phyloP scores from a whole-genome alignment of 2,113 vertebrate species.

The Lanius ludovicianus region DNA sequence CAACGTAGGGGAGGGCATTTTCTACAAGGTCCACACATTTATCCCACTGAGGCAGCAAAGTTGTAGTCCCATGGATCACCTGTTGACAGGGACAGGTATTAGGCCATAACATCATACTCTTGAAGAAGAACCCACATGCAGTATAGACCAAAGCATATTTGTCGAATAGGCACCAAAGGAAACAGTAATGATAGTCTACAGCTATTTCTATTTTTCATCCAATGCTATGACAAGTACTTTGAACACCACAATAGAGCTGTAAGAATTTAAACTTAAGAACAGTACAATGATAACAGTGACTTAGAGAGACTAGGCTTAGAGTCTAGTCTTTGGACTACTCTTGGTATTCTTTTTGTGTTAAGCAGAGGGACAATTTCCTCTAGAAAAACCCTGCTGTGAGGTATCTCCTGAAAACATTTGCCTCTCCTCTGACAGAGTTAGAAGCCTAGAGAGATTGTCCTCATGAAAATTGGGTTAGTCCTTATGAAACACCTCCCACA shows the following conservation, averaged over 20 bases:
- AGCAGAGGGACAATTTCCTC: neutral
- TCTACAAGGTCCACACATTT: conserved; percentile 95
- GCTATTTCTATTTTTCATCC: neutral
- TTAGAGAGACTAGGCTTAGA: neutral
- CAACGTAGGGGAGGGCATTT: conserved; percentile 85
- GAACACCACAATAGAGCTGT: neutral
- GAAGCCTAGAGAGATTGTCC: neutral
- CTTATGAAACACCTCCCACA: neutral
- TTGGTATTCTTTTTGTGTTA: neutral
- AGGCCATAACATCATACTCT: neutral
- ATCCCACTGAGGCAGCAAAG: conserved; percentile 92
- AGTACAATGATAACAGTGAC: neutral
- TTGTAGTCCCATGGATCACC: conserved; percentile 91
- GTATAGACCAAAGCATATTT: neutral
- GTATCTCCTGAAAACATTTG: neutral
- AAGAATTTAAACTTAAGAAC: neutral
- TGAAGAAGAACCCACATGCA: neutral
- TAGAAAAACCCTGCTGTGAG: neutral
- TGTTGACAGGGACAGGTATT: conserved; percentile 45
- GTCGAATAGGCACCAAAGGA: neutral
- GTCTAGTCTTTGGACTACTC: neutral
- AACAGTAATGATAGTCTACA: neutral
- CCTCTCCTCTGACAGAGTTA: neutral
- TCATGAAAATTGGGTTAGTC: neutral
- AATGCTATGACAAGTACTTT: neutral